Base-by-base conservation (phyloP, 2,888 invertebrate species). In the Ormyrus rosae region DNA sequence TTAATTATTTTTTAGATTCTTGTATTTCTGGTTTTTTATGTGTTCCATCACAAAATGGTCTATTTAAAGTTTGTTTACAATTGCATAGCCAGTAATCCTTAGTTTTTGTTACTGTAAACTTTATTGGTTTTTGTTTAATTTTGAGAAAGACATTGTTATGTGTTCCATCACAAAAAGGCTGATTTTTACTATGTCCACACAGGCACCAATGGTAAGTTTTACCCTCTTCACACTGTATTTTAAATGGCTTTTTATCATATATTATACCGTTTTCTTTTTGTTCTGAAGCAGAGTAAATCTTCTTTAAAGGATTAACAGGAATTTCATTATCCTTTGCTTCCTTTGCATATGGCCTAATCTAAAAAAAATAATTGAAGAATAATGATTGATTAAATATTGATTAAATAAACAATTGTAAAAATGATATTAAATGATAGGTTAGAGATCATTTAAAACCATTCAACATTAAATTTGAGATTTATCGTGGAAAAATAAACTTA, bases 71-170 rank as follows among this genome's bases (percentile, higher is more conserved):
- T 89, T 98, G 98, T 91, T 99, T 99, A 90, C 99, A 99, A 89
- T 97, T 97, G 90, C 99, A 99, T n/a, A 99, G 92, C 96, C 97
- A 98, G 89, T 98, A 98, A 19, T 97, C 96, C 86, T 96, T 97
- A 0, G 95, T 95, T 91, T 98, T 95, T 70, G 94, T 94, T 1
- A 99, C 98, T 84, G 93, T 92, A 88, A 99, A 98, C 81, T 93
- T 92, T 5, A 98, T 92, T 0, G 99, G 99, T 83, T 94, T 95
- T 65, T 94, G 92, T 80, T 93, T 94, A 55, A 97, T 94, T 91
- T 95, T 95, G 3, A 96, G 92, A 84, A 93, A 94, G 34, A 94
- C 91, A 89, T 94, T 94, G 89, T 93, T 96, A 90, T 99, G 99
- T 0, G 96, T 96, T 13, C 96, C 96, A 92, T 99, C 99, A 91